Evolutionary conservation across 92 coral and sea anemone genomes (phyloP).

Genomic region (Parazoanthus swiftii): DNA sequence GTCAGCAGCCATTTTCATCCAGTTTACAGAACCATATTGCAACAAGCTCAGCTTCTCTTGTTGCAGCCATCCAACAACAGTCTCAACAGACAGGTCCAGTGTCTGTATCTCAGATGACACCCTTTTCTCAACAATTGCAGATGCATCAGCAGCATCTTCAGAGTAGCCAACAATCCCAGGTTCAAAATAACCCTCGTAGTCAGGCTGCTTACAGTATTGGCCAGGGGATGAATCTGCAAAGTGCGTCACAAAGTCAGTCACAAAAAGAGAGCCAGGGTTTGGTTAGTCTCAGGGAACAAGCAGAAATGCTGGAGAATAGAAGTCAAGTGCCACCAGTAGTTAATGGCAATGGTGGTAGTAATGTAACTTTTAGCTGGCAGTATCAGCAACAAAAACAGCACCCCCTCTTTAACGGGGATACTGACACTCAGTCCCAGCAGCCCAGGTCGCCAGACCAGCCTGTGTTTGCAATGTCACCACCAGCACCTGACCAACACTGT

Average conservation of each 20-base stretch:
- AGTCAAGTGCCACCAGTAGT: conserved; percentile 17
- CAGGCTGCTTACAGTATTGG: conserved; percentile 26
- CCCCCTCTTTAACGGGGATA: conserved; percentile 64
- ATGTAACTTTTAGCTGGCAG: conserved; percentile 51
- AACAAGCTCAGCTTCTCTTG: conserved; percentile 57
- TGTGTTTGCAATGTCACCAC: conserved; percentile 59
- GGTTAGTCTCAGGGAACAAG: conserved; percentile 41
- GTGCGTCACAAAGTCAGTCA: conserved; percentile 30
- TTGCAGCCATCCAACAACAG: conserved; percentile 24
- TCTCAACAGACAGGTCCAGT: conserved; percentile 22
- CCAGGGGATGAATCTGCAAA: conserved; percentile 39
- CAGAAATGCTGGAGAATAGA: conserved; percentile 35
- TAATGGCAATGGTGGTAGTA: conserved; percentile 50
- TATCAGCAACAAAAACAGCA: conserved; percentile 61
- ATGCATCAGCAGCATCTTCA: conserved; percentile 41
- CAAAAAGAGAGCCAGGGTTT: conserved; percentile 44
- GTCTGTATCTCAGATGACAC: conserved; percentile 7
- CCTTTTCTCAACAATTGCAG: conserved; percentile 41
- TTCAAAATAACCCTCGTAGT: conserved; percentile 1
- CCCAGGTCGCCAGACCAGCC: conserved; percentile 51
- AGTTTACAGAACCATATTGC: conserved; percentile 44
- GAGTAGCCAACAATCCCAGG: conserved; percentile 36
- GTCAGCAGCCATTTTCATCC: conserved; percentile 44
- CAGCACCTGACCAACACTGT: conserved; percentile 44
- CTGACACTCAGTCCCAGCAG: conserved; percentile 46